A percentile compares a stretch with the other conserved stretches of the same genome.
Conservation (phyloP, 2,797 vertebrate genomes). For the Cyprinodon diabolis region DNA sequence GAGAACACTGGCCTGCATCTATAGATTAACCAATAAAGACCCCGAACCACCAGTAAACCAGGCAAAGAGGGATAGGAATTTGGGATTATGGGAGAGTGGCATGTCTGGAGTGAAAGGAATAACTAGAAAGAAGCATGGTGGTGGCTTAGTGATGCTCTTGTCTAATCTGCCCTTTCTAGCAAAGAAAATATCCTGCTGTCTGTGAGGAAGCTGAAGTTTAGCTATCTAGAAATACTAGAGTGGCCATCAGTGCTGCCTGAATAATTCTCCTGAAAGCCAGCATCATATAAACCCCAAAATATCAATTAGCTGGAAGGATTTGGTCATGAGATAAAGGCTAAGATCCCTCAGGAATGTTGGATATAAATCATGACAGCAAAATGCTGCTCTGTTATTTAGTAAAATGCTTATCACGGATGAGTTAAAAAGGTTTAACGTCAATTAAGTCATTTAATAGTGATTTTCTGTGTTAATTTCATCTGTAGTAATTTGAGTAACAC, state of each 20-base stretch:
- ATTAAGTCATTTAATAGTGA: neutral
- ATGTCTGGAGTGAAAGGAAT: no score
- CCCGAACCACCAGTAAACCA: no score
- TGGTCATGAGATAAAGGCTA: neutral
- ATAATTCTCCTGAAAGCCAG: neutral
- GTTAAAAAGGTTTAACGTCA: neutral
- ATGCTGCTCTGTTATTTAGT: neutral
- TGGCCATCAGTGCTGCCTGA: neutral
- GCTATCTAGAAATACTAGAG: neutral
- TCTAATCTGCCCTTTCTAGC: no score
- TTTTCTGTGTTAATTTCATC: neutral
- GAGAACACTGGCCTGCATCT: no score
- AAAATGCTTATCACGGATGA: neutral
- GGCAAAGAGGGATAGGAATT: no score
- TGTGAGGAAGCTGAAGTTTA: no score
- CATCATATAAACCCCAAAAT: no score
- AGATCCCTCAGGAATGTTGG: neutral
- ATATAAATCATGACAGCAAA: neutral
- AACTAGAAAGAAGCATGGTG: no score
- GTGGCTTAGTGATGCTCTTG: no score
- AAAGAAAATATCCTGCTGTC: no score
- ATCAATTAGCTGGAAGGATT: neutral
- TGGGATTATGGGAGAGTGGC: no score
- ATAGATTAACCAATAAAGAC: no score
- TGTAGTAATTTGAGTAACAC: neutral